Conservation (phyloP, 2,888 invertebrate species). For the Mythimna pallens region DNA sequence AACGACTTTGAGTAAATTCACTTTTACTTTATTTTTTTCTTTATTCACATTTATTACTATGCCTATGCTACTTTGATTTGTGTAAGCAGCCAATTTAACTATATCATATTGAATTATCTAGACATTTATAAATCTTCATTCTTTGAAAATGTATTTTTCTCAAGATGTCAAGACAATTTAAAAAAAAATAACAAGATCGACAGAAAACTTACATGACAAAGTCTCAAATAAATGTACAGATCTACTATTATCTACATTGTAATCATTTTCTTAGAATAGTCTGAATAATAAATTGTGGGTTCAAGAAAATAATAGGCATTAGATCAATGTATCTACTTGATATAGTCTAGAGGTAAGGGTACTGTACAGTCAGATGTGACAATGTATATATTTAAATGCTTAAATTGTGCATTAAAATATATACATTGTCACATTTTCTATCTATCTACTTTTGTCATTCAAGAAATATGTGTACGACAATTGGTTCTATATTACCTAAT, state of each 20-base stretch:
- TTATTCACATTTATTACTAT: slow-evolving; percentile 22
- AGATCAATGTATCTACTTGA: neutral
- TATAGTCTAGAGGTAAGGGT: neutral
- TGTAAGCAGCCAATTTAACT: slow-evolving; percentile 2
- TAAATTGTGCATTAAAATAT: too few species aligned
- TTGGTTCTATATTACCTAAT: too few species aligned
- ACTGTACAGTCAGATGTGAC: neutral
- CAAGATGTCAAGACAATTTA: neutral
- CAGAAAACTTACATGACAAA: neutral
- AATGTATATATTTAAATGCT: too few species aligned
- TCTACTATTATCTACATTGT: neutral
- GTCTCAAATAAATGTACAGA: neutral
- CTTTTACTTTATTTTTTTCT: slow-evolving; percentile 36
- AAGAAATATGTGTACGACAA: too few species aligned
- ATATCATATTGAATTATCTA: slow-evolving; percentile 16
- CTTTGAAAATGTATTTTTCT: too few species aligned
- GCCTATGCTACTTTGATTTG: slow-evolving; percentile 5
- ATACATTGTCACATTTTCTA: too few species aligned
- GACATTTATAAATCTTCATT: neutral
- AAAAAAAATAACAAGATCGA: slow-evolving; percentile 16
- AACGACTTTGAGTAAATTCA: slow-evolving; percentile 40
- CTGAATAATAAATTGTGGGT: neutral
- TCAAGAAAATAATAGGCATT: slow-evolving; percentile 3
- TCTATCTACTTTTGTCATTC: too few species aligned
- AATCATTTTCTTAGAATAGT: slow-evolving; percentile 17